Base-by-base conservation (phyloP, 2,888 invertebrate genomes). In the Euspilapteryx auroguttella region DNA sequence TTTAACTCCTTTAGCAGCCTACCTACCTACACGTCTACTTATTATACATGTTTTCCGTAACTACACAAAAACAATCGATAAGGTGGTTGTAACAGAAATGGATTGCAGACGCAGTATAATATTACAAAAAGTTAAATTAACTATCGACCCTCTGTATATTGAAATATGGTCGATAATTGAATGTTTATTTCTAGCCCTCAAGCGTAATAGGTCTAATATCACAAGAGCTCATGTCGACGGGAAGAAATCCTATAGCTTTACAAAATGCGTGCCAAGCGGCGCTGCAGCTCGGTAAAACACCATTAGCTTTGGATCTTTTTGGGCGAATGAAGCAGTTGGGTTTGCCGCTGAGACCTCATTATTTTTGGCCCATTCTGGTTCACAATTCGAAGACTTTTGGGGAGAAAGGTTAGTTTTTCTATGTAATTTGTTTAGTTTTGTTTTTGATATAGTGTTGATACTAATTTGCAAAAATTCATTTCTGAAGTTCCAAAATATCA, bases 281-380 rank as follows among this genome's bases (percentile, higher is more conserved):
- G 1, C 42, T 85, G 28, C 76, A 64, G 31, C 38, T 51, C 6
- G 62, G 61, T 15, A 75, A 76, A 34, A 46, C 55, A 1, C 63
- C 76, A 0, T 34, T 78, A 3, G 75, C 78, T 0, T 36, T 78
- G 17, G 59, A 61, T 22, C 32, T 80, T 37, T 64, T 82, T 24
- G 49, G 49, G 1, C 42, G 58, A 4, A 75, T 79, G 68, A 58
- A 66, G 27, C 51, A 58, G 12, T 29, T 61, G 1, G 59, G 59
- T 0, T 39, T 75, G 36, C 51, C 62, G 0, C 10, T 81, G 3
- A 63, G 82, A 10, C 68, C 82, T 0, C 85, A 86, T 38, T 86
- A 79, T 45, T 85, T 84, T 45, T 85, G 85, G 85, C 83, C 85
- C 0, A 50, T 85, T 28, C 33, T 86, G 25, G 27, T 82, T 12